Conservation (phyloP, 2,113 vertebrate species). For the Melanerpes aurifrons region DNA sequence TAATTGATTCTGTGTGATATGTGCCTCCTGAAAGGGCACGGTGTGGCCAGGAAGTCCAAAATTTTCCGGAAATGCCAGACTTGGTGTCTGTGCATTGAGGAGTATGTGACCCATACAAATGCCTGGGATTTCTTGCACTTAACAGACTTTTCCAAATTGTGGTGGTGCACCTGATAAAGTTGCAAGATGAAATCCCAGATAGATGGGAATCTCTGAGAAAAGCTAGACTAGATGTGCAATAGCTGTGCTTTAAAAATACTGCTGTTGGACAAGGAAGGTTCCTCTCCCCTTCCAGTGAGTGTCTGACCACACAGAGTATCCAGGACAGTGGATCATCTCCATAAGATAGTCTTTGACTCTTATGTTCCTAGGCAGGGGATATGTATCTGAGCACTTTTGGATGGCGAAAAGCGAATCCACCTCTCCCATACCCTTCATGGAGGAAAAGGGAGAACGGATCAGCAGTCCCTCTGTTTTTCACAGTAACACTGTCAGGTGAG, state of each 20-base stretch:
- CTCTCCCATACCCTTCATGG: not conserved
- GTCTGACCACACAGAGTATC: not conserved
- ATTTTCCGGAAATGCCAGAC: not conserved
- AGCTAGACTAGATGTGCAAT: not conserved
- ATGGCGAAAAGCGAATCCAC: not conserved
- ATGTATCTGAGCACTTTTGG: not conserved
- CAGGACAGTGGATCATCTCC: not conserved
- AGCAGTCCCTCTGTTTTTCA: not conserved
- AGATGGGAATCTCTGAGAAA: not conserved
- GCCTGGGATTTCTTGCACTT: not conserved
- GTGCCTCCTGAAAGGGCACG: not conserved
- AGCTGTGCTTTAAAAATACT: not conserved
- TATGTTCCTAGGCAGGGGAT: not conserved
- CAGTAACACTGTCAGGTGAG: not conserved
- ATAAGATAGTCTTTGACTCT: not conserved
- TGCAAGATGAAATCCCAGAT: not conserved
- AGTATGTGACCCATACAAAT: not conserved
- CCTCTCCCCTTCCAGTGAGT: not conserved
- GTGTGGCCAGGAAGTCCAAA: not conserved
- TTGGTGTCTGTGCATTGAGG: rapidly evolving
- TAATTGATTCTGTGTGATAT: no score
- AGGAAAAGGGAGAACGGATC: not conserved
- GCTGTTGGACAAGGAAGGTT: not conserved
- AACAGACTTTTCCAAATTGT: not conserved
- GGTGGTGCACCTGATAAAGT: not conserved